phyloP scores from a whole-genome alignment of 2,113 vertebrate species.

The Lathamus discolor region DNA sequence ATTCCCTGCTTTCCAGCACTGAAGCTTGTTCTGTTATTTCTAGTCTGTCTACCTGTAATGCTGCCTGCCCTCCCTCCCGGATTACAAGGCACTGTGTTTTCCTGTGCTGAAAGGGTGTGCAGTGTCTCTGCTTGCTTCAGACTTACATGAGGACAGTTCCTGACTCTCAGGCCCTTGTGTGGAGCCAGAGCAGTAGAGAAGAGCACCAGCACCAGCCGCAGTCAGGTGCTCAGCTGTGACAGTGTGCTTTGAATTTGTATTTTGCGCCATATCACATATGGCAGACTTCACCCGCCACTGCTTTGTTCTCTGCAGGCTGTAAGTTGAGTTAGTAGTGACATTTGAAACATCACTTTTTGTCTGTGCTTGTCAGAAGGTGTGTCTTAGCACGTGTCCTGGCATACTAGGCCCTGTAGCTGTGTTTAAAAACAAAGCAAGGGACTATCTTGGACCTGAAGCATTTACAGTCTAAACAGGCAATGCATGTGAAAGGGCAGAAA shows the following conservation, averaged over 20 bases:
- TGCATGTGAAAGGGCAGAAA: not conserved
- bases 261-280: not conserved
- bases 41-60: not conserved
- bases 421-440: not conserved
- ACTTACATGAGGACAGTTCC: not conserved
- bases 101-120: not conserved
- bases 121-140: not conserved
- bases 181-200: not conserved
- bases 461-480: not conserved
- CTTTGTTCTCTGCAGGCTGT: not conserved
- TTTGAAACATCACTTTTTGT: not conserved
- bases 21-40: not conserved
- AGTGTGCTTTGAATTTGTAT: not conserved
- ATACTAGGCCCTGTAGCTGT: not conserved
- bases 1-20: not conserved
- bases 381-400: not conserved
- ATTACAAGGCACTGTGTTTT: not conserved
- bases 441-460: not conserved
- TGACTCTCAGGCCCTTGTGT: not conserved
- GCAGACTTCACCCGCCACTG: not conserved
- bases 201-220: not conserved
- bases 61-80: not conserved
- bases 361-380: not conserved
- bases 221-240: not conserved
- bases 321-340: not conserved